Conservation (phyloP, 2,888 invertebrate species). For the Tyria jacobaeae region DNA sequence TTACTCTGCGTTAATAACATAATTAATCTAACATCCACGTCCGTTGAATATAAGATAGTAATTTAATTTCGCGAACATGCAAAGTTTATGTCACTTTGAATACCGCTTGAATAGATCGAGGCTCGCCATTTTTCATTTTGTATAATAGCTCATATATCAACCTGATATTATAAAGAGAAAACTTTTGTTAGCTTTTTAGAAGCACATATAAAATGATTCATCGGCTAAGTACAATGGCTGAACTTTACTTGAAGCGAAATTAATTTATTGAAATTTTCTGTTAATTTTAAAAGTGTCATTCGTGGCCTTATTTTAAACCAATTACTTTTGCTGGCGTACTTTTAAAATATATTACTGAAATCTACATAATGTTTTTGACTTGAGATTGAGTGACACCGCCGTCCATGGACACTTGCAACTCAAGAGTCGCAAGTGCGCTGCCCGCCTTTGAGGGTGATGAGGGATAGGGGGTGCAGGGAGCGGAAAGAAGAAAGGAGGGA, state of each 20-base stretch:
- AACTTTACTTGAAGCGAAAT: slow-evolving; percentile 14
- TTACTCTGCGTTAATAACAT: slow-evolving; percentile 45
- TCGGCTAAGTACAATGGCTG: slow-evolving; percentile 17
- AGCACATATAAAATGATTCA: slow-evolving; percentile 21
- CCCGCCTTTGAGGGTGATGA: no score
- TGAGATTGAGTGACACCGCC: no score
- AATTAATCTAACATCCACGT: slow-evolving; percentile 46
- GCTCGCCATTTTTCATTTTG: slow-evolving; percentile 22
- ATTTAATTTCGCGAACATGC: slow-evolving; percentile 53
- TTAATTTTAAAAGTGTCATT: background rate
- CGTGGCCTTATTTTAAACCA: no score
- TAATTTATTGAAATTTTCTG: slow-evolving; percentile 5
- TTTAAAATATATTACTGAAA: no score
- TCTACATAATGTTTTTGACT: no score
- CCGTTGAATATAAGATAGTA: slow-evolving; percentile 50
- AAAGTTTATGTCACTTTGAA: slow-evolving; percentile 28
- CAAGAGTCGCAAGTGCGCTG: no score
- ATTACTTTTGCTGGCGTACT: no score
- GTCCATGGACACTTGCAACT: no score
- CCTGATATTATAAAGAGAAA: slow-evolving; percentile 16
- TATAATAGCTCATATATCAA: slow-evolving; percentile 22
- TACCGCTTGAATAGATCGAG: slow-evolving; percentile 8
- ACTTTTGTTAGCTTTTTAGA: slow-evolving; percentile 21
- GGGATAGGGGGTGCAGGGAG: no score
- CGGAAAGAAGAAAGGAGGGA: no score